Conservation (phyloP, 1,140 invertebrate genomes). For the Drosophila kepulauana region DNA sequence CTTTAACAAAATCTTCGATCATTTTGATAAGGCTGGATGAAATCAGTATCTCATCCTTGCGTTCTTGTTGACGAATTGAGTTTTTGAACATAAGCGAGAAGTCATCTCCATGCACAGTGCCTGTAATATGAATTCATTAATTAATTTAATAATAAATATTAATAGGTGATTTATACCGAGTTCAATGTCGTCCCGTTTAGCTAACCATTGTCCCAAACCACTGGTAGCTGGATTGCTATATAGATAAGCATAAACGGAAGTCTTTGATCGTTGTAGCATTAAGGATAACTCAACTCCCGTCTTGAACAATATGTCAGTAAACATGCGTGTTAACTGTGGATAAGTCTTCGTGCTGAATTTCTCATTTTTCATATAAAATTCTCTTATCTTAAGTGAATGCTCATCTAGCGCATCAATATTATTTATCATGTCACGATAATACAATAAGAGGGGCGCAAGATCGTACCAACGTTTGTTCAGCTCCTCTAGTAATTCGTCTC, state of each 20-base stretch:
- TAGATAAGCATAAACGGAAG: slow-evolving; percentile 45
- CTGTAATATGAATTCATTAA: neutral
- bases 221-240: slow-evolving; percentile 43
- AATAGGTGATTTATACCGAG: slow-evolving; percentile 32
- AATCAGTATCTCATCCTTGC: neutral
- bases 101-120: neutral
- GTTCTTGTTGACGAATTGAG: neutral
- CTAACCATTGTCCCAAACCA: slow-evolving; percentile 17
- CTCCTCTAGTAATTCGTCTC: neutral
- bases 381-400: slow-evolving; percentile 21
- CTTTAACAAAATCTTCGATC: neutral
- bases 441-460: slow-evolving; percentile 29
- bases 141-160: neutral
- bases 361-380: slow-evolving; percentile 21
- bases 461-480: slow-evolving; percentile 46
- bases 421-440: neutral
- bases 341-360: slow-evolving; percentile 18
- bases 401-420: slow-evolving; percentile 18
- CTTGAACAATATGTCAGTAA: slow-evolving; percentile 52
- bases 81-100: neutral
- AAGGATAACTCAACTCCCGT: slow-evolving; percentile 34
- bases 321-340: slow-evolving; percentile 28
- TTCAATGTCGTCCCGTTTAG: slow-evolving; percentile 37
- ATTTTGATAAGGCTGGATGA: neutral
- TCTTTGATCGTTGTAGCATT: slow-evolving; percentile 23